Evolutionary conservation across 2,797 vertebrate genomes (phyloP).

Genomic region (Sphaeramia orbicularis): DNA sequence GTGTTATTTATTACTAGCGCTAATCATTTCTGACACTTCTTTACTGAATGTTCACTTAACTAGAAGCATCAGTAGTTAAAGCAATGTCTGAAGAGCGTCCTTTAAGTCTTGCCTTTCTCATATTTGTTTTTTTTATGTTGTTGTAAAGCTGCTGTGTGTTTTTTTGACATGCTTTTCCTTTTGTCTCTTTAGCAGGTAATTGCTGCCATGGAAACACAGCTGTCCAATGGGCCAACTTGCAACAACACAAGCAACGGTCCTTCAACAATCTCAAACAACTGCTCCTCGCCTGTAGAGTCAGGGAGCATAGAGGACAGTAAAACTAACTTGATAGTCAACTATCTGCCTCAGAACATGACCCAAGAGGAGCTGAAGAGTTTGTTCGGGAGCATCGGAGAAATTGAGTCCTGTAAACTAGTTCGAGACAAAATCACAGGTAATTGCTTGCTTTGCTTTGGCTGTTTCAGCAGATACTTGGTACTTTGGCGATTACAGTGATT

Average conservation of each 20-base stretch:
- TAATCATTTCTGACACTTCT: background rate
- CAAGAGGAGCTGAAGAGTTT: conserved; percentile 98
- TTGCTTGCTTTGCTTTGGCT: conserved; percentile 16
- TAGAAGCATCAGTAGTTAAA: conserved; percentile 9
- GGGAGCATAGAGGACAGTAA: conserved; percentile 98
- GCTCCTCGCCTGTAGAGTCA: conserved; percentile 95
- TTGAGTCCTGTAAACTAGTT: conserved; percentile 98
- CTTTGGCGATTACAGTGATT: background rate
- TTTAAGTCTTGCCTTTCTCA: conserved; percentile 10
- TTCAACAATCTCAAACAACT: conserved; percentile 93
- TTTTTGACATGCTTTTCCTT: conserved; percentile 37
- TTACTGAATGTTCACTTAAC: background rate
- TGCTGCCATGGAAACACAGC: conserved; percentile 99
- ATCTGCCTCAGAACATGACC: conserved; percentile 99
- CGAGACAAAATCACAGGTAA: conserved; percentile 99
- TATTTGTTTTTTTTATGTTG: background rate
- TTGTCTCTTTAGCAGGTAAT: conserved; percentile 95
- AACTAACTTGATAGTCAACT: conserved; percentile 99
- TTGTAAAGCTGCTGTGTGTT: conserved; percentile 14
- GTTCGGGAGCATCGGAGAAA: conserved; percentile 98
- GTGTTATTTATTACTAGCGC: background rate
- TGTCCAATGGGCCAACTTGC: conserved; percentile 97
- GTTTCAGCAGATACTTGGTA: conserved; percentile 3
- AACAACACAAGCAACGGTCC: conserved; percentile 97
- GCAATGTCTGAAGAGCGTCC: conserved; percentile 63